Percentiles rank a stretch among this genome's conserved stretches.
These are phyloP conservation scores for Cettia cetti DNA, from an alignment of 2,113 vertebrate genomes.

Conservation along the genomic window DNA sequence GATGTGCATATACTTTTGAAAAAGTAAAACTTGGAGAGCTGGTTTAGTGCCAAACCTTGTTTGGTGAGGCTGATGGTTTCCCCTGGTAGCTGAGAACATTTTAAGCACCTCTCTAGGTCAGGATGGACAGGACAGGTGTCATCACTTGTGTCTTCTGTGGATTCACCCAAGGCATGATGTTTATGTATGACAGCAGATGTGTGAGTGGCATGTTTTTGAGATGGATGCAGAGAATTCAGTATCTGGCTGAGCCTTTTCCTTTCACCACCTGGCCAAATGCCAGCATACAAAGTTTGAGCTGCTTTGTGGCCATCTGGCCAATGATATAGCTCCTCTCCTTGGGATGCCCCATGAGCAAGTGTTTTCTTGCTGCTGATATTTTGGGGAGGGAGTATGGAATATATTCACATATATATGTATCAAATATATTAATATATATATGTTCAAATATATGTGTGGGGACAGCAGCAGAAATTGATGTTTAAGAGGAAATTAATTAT, in stretches of 20 bases:
- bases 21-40: background rate
- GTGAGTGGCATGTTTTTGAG: background rate
- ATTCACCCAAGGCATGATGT: background rate
- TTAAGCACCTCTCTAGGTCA: background rate
- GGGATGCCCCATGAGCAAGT: accelerated
- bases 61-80: background rate
- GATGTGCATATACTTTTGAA: background rate
- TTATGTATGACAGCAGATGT: background rate
- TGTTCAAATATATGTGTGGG: background rate
- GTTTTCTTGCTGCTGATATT: background rate
- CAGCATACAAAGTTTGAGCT: background rate
- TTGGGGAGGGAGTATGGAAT: background rate
- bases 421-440: background rate
- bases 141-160: accelerated
- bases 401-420: background rate
- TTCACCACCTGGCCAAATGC: background rate
- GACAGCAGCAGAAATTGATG: background rate
- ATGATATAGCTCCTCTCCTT: background rate
- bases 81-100: background rate
- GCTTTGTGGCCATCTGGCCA: background rate
- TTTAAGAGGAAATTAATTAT: background rate
- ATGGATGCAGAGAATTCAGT: background rate
- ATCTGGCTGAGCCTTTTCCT: background rate
- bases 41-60: background rate
- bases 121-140: background rate